These are phyloP conservation scores for Paralichthys olivaceus DNA, from an alignment of 2,113 vertebrate species.

Conservation along the genomic window DNA sequence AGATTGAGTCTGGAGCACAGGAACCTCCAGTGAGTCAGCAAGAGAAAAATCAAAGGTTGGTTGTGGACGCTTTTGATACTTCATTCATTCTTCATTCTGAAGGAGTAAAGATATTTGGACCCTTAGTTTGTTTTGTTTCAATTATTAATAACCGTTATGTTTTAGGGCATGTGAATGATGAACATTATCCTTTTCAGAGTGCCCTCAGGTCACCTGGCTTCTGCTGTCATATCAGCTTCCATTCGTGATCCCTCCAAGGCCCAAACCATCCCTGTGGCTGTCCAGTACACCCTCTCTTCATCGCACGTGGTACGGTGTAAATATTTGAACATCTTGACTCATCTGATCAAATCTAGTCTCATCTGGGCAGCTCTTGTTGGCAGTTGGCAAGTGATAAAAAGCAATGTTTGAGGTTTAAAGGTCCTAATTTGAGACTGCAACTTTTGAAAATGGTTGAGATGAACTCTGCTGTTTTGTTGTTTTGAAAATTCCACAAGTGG, in stretches of 20 bases:
- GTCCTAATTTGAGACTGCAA: neutral
- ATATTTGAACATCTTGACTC: neutral
- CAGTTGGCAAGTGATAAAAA: neutral
- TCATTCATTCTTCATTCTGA: too few relatives aligned
- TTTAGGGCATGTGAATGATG: neutral
- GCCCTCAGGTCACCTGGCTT: constrained; percentile 67
- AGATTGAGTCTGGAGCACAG: constrained; percentile 58
- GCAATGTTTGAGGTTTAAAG: neutral
- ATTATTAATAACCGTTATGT: neutral
- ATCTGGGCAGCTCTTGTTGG: neutral
- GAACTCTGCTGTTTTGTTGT: too few relatives aligned
- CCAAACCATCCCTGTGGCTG: constrained; percentile 75
- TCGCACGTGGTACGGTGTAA: constrained; percentile 53
- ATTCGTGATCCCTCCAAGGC: constrained; percentile 70
- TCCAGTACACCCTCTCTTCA: constrained; percentile 81
- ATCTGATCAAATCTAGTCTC: neutral
- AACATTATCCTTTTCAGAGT: constrained; percentile 41
- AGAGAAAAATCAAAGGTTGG: constrained; percentile 55
- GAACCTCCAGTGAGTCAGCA: constrained; percentile 39
- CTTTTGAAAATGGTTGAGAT: too few relatives aligned
- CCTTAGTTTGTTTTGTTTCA: too few relatives aligned
- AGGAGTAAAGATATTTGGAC: too few relatives aligned
- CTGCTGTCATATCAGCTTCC: constrained; percentile 82
- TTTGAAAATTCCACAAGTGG: too few relatives aligned
- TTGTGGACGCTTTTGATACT: too few relatives aligned